A percentile compares a stretch with the other conserved stretches of the same genome.
Conservation (phyloP, 2,888 invertebrate species). For the Dolichomitus sp. region DNA sequence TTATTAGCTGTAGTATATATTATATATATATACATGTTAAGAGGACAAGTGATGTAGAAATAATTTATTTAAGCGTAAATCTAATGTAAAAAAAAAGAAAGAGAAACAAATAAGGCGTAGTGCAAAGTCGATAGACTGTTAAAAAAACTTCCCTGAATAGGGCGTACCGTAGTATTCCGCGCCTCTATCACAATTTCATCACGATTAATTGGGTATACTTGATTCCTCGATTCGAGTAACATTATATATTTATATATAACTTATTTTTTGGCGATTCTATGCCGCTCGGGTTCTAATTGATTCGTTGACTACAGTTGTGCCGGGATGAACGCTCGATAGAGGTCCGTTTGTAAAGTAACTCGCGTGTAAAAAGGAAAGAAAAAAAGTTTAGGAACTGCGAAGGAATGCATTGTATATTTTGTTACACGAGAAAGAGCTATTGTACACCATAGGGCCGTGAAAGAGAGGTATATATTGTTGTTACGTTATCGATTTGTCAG, state of each 20-base stretch:
- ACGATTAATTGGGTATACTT: constrained; percentile 36
- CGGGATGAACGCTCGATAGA: constrained; percentile 44
- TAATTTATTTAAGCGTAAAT: constrained; percentile 52
- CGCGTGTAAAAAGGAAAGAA: constrained; percentile 60
- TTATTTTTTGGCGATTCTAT: constrained; percentile 14
- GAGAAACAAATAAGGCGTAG: constrained; percentile 54
- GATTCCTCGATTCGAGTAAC: constrained; percentile 31
- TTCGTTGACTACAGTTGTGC: constrained; percentile 25
- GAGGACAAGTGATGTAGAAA: constrained; percentile 48
- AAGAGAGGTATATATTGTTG: constrained; percentile 61
- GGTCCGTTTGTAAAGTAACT: constrained; percentile 68
- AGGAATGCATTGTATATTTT: constrained; percentile 82
- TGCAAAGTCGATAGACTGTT: constrained; percentile 47
- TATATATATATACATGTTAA: constrained; percentile 26
- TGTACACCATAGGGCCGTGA: constrained; percentile 31
- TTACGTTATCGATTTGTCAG: constrained; percentile 64
- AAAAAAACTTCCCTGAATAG: constrained; percentile 39
- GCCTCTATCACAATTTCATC: constrained; percentile 51
- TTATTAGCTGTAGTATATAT: constrained; percentile 54
- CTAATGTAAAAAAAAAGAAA: constrained; percentile 58
- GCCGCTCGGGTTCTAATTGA: constrained; percentile 13
- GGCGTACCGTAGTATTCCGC: constrained; percentile 33
- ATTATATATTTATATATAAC: constrained; percentile 23
- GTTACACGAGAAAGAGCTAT: constrained; percentile 78
- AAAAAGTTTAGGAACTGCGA: constrained; percentile 54